A percentile compares a stretch with the other conserved stretches of the same genome.
These are phyloP conservation scores for Strix uralensis DNA, from an alignment of 2,113 vertebrate genomes.

Conservation along the genomic window DNA sequence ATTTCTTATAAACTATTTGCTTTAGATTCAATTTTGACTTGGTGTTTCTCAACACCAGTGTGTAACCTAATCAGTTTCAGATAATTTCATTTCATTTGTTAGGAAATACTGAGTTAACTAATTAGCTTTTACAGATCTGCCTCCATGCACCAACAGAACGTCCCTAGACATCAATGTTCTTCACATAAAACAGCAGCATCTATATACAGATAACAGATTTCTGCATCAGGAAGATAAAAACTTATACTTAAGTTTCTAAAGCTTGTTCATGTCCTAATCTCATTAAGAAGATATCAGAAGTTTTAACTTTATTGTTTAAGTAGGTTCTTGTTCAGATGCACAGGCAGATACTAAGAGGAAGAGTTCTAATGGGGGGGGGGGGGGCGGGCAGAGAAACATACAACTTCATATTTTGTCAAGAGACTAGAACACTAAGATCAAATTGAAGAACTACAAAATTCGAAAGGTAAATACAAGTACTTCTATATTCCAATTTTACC, in stretches of 20 bases:
- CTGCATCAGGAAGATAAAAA: not conserved
- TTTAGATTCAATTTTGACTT: not conserved
- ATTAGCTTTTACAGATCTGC: not conserved
- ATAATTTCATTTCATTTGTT: not conserved
- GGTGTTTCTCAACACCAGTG: not conserved
- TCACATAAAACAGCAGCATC: not conserved
- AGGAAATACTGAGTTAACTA: not conserved
- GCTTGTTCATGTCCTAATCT: not conserved
- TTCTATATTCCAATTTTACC: not conserved
- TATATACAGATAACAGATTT: not conserved
- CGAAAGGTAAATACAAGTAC: not conserved
- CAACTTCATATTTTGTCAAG: not conserved
- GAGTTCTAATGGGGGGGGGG: not conserved
- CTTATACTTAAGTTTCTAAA: not conserved
- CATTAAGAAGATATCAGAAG: not conserved
- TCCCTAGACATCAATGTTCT: not conserved
- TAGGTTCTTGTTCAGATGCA: not conserved
- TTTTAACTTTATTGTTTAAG: not conserved
- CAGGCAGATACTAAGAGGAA: not conserved
- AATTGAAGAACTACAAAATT: not conserved
- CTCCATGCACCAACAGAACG: not conserved
- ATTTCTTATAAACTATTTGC: not conserved
- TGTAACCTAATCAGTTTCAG: not conserved
- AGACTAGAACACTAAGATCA: not conserved
- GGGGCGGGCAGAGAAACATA: not conserved